Evolutionary conservation across 2,113 vertebrate species (phyloP).

Genomic region (Hipposideros armiger): DNA sequence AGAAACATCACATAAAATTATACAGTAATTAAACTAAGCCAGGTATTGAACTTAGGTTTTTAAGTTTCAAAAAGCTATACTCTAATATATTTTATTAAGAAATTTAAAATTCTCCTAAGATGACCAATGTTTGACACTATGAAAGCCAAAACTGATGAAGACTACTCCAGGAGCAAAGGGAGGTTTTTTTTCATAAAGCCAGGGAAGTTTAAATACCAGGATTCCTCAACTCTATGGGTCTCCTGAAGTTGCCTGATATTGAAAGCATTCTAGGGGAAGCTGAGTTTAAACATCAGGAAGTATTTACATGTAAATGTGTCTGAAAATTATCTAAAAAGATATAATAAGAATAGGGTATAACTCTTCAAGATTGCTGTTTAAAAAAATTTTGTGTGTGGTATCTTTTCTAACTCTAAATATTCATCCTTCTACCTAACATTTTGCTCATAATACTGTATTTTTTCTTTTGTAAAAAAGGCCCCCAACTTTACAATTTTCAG

Average conservation of each 20-base stretch:
- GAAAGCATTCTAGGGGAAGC: not conserved
- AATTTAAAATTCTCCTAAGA: not conserved
- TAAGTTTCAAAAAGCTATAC: not conserved
- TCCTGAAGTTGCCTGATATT: not conserved
- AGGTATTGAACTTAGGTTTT: not conserved
- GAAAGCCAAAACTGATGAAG: not conserved
- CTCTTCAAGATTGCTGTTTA: not conserved
- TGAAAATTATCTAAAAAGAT: not conserved
- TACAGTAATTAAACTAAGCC: not conserved
- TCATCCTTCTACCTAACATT: not conserved
- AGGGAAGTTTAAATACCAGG: not conserved
- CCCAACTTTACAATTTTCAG: not conserved
- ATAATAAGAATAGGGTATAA: not conserved
- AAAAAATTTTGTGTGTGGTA: not conserved
- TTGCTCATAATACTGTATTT: not conserved
- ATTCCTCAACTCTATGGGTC: accelerated
- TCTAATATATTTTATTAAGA: not conserved
- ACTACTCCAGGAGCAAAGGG: not conserved
- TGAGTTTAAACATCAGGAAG: not conserved
- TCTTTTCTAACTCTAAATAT: not conserved
- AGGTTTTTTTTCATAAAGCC: not conserved
- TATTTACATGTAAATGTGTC: not conserved
- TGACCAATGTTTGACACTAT: not conserved
- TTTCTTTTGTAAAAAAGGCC: not conserved
- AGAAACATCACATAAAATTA: not conserved